Percentiles rank a stretch among this genome's conserved stretches.
Evolutionary conservation across 2,797 vertebrate genomes (phyloP).

Genomic region (Ciconia nigra): DNA sequence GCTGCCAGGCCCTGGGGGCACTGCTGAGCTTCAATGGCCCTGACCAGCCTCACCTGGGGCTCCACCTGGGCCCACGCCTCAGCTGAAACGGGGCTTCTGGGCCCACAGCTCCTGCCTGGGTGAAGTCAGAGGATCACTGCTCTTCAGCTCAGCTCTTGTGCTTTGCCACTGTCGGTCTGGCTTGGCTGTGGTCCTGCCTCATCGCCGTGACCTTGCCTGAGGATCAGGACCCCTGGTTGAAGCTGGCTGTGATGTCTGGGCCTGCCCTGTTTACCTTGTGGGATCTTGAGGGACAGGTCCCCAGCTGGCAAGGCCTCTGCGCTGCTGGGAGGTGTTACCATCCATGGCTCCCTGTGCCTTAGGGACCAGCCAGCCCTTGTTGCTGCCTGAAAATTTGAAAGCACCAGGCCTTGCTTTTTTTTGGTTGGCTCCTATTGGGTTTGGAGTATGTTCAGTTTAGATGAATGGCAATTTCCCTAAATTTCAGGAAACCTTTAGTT

Average conservation of each 20-base stretch:
- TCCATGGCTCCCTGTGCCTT: fast-evolving
- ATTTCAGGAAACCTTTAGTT: neutral
- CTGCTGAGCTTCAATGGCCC: neutral
- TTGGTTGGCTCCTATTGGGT: neutral
- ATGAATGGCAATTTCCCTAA: neutral
- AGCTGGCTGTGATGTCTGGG: neutral
- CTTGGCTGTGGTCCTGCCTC: neutral
- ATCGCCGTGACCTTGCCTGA: fast-evolving
- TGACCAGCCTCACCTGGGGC: neutral
- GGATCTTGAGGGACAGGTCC: neutral
- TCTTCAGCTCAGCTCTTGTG: neutral
- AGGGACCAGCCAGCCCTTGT: fast-evolving
- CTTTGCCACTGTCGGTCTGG: neutral
- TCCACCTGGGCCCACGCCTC: neutral
- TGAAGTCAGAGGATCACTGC: fast-evolving
- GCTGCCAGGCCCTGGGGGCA: neutral
- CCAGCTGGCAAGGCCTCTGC: neutral
- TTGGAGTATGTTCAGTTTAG: neutral
- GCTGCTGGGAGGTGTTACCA: neutral
- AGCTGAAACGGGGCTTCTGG: neutral
- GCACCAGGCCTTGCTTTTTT: neutral
- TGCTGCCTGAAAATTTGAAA: neutral
- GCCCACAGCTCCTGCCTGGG: neutral
- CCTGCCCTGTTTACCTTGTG: fast-evolving
- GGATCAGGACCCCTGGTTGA: neutral